Base-by-base conservation (phyloP, 2,888 invertebrate genomes). In the Dione juno region DNA sequence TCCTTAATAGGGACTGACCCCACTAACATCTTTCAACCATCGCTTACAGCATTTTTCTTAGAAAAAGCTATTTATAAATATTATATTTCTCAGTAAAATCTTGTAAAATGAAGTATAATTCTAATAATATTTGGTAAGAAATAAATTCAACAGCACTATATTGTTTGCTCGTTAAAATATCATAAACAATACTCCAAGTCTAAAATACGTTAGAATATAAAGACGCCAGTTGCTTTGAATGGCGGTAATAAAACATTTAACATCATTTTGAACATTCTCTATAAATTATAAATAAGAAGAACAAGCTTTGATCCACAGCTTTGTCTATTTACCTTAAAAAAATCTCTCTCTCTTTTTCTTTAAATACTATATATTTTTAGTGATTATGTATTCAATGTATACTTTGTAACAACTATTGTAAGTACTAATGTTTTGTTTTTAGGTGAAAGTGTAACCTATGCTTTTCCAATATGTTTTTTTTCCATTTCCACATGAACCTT, bases 211-310 rank as follows among this genome's bases (percentile, higher is more conserved):
- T 57, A 57, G 37, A 57, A n/a, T 13, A 57, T 57, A 37, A 54
- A 40, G 57, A 57, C 16, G 57, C 57, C 57, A 40, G 16, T 57
- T 57, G 57, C 57, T 57, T 57, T 40, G 37, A 57, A 57, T 57
- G 57, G 57, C 37, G 2, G 57, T 40, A 57, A 57, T 57, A 57
- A 57, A 57, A 40, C 13, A 37, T 40, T 40, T 57, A 57, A 11
- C 57, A 57, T 57, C 57, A 57, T 37, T 57, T 37, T 37, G 6
- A 40, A 57, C 37, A 19, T 13, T 57, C 37, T 16, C 10, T 57
- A 40, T 40, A 57, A 37, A 57, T 57, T 16, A 16, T 16, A 48
- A 16, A 48, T 48, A 9, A 37, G n/a, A 9, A 35, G n/a, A 35
- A 11, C 9, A n/a, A 35, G 9, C 45, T 45, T 45, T n/a, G n/a